Base-by-base conservation (phyloP, 2,888 invertebrate genomes). In the Drosophila villosipedis region DNA sequence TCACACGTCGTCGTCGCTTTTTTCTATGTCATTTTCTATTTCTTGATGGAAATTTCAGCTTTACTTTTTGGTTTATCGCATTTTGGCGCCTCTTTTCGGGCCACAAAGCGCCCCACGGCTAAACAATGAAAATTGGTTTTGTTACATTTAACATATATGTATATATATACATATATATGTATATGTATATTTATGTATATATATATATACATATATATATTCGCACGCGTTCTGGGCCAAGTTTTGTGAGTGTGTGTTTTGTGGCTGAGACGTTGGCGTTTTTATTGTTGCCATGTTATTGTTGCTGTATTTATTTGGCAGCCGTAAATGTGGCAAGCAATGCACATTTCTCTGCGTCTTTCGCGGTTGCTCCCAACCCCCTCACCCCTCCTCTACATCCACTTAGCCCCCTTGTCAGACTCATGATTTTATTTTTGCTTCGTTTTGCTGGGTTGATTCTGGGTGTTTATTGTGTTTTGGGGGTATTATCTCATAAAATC, bases 51-150 rank as follows among this genome's bases (percentile, higher is more conserved):
- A 47, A 47, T 25, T 47, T 25, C 16, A 25, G 78, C 77, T 77
- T 86, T 83, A 83, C 84, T 78, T 81, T 89, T 74, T 67, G 82
- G 83, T 71, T 80, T 72, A 73, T 74, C 78, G 60, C 73, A 74
- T 73, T 82, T 82, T 62, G 73, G 63, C 50, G 61, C 55, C 67
- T 60, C 66, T 55, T 59, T 57, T 57, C 47, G 49, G 53, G 52
- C 14, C 19, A 33, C 58, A 53, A 54, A 71, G 76, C 50, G 77
- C 82, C 76, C 84, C 68, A 76, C 87, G 82, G 81, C 91, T 89
- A 84, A 88, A 81, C 88, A 88, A 88, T 91, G 88, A 87, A 91
- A 88, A 89, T 88, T 91, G 88, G 90, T 91, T 91, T 89, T 86
- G 73, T 89, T 89, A 76, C 78, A 76, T 83, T 83, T 82, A 73